Base-by-base conservation (phyloP, 2,888 invertebrate species). In the Stenoptilia bipunctidactyla region DNA sequence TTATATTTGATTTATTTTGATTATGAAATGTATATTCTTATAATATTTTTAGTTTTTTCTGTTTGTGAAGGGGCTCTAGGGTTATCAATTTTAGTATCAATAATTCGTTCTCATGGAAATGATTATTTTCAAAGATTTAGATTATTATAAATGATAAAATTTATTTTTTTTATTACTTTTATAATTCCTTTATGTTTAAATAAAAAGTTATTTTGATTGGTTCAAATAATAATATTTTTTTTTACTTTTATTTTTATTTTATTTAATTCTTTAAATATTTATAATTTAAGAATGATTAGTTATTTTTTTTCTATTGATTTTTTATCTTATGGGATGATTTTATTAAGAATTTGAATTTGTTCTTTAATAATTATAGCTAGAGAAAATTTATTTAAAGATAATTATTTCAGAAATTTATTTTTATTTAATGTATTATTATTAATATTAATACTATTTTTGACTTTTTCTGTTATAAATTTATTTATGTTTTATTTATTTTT, bases 401-500 rank as follows among this genome's bases (percentile, higher is more conserved):
- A 72, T 56, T 80, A 72, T 79, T 85, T 67, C 79, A 10, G 49
- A 40, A 65, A 63, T 55, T 77, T 85, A 72, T 87, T 87, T 85
- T 60, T 77, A 55, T 66, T 86, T 51, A 72, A 85, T 66, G 45
- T 87, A 56, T 45, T 86, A 51, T 48, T 86, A 48, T 76, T 88
- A 64, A 58, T 87, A 60, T 48, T 87, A 53, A 71, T 85, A 56
- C 83, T 89, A 67, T 62, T 72, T 70, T 51, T 87, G 52, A 85
- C 84, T 63, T 89, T 90, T 87, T 72, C 64, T 42, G 61, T 67
- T 4, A 63, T 82, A 62, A 87, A 85, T 85, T 73, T 89, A 61
- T 79, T 90, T 75, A 52, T 85, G 56, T 90, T 90, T 87, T 90
- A 89, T 86, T 74, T 90, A 66, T 88, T 87, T 85, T 91, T 90